phyloP scores from a whole-genome alignment of 2,797 vertebrate genomes.

The Galagoides demidoff region DNA sequence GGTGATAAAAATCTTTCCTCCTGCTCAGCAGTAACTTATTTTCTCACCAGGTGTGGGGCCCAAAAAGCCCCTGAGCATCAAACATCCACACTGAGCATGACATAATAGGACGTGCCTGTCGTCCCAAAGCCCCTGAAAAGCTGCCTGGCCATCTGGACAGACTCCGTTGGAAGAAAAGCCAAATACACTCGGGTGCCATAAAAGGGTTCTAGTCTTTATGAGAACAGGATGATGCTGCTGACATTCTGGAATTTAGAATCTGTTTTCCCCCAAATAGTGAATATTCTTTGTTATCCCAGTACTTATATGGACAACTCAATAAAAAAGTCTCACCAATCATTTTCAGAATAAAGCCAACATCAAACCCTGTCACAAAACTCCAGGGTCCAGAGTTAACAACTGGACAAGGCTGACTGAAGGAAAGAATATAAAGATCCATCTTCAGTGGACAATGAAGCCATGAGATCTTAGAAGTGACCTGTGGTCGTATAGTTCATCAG shows the following conservation, averaged over 20 bases:
- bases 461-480: neutral
- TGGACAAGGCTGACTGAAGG: neutral
- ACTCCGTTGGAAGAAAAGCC: neutral
- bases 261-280: neutral
- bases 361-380: neutral
- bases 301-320: neutral
- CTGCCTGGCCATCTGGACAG: constrained; percentile 29
- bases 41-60: constrained; percentile 72
- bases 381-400: neutral
- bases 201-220: constrained; percentile 66
- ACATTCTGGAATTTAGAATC: constrained; percentile 75
- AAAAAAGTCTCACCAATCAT: constrained; percentile 15
- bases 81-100: constrained; percentile 64
- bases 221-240: constrained; percentile 43
- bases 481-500: neutral
- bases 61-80: constrained; percentile 61
- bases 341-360: constrained; percentile 48
- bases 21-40: constrained; percentile 17
- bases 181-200: neutral
- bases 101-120: constrained; percentile 41
- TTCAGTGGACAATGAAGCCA: neutral
- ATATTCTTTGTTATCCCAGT: neutral
- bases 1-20: constrained; percentile 31
- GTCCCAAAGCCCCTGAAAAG: constrained; percentile 34
- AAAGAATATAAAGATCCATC: neutral